phyloP scores from a whole-genome alignment of 2,888 invertebrate genomes.

The Hipparchia semele region DNA sequence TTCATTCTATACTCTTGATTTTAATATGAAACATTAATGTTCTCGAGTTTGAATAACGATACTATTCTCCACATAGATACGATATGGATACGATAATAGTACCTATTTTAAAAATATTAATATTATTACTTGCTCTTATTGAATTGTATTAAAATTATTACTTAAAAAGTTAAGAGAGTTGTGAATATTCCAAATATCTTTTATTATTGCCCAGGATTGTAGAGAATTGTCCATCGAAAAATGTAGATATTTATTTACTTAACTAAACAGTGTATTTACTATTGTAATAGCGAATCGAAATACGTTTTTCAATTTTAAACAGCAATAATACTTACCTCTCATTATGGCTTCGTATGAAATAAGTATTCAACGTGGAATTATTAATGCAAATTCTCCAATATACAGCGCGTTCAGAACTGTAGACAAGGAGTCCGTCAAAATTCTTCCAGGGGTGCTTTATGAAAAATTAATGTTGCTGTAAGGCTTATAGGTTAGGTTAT shows the following conservation, averaged over 20 bases:
- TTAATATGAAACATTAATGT: not conserved
- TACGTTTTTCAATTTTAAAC: conserved; percentile 6
- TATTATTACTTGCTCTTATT: no score
- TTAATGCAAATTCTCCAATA: conserved; percentile 11
- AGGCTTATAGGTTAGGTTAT: not conserved
- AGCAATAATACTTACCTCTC: conserved; percentile 3
- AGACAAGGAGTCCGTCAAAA: not conserved
- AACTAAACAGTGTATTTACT: not conserved
- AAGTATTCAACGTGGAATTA: conserved; percentile 7
- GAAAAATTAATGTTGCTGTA: not conserved
- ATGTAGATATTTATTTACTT: not conserved
- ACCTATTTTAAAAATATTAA: no score
- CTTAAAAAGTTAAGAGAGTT: no score
- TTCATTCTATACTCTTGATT: no score
- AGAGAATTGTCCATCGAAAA: no score
- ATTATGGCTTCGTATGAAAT: conserved; percentile 7
- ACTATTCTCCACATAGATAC: no score
- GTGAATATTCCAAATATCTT: no score
- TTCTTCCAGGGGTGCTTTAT: not conserved
- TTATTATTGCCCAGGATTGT: no score
- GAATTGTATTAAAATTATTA: no score
- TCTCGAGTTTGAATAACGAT: no score
- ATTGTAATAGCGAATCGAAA: not conserved
- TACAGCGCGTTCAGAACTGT: not conserved
- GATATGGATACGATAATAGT: no score